Evolutionary conservation across 1,140 invertebrate genomes (phyloP), one percentile per base, ranked within the genome.

Genomic region (Heliconius melpomene): DNA sequence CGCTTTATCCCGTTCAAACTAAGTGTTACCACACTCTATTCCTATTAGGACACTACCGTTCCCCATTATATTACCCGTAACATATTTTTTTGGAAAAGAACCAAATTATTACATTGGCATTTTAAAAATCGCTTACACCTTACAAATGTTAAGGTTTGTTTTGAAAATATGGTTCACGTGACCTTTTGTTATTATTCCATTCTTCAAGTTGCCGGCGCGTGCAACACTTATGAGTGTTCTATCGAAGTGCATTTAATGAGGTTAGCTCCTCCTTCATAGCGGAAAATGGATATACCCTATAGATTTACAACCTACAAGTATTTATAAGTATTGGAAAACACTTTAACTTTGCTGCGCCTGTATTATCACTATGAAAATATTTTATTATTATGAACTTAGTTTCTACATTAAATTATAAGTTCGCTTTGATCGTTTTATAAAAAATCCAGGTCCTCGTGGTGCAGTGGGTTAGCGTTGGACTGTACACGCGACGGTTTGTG

Each of bases 171-270:
- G 9, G 75, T 77, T 71, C 60, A 71, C 75, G 40, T 77, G 75
- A 77, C 75, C 60, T 72, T 60, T 77, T 71, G 75, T 71, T 77
- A 26, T 77, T 71, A 77, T 40, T 26, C 75, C 60, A 70, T 40
- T 26, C 75, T 38, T 38, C 75, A 52, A 66, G 54, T 29, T 77
- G 66, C 57, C 40, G 8, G 26, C 75, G 60, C 75, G 66, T 77
- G 75, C 36, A 71, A 38, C 75, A 71, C 75, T 77, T 72, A 36
- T 77, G 54, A 70, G 66, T 71, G 26, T 72, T 77, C 66, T 50
- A 71, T 50, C 40, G 23, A 77, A 77, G 75, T 77, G 75, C 60
- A 77, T 77, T 70, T 77, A 71, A 77, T 71, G 66, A 71, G 26
- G 75, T 77, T 70, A 77, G 71, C 20, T 38, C 32, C 71, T 72